These are phyloP conservation scores for Coreoperca whiteheadi DNA, from an alignment of 2,113 vertebrate species.

Conservation along the genomic window DNA sequence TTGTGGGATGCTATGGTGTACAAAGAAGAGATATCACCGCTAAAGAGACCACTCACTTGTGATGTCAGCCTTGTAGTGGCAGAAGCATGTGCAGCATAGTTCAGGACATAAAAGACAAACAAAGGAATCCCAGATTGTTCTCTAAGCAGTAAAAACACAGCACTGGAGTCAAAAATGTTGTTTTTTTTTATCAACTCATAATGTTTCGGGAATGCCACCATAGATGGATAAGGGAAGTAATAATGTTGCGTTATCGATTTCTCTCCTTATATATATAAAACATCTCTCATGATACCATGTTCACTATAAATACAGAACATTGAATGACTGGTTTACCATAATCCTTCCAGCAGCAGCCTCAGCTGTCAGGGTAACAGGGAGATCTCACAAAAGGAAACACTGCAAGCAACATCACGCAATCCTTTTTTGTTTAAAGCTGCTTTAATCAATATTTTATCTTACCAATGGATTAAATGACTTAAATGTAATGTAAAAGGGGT, in stretches of 20 bases:
- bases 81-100: background rate
- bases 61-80: constrained; percentile 18
- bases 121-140: background rate
- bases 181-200: constrained; percentile 2
- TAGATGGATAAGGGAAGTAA: background rate
- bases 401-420: background rate
- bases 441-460: too few species aligned
- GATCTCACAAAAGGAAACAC: too few species aligned
- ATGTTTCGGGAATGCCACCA: background rate
- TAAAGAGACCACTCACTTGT: background rate
- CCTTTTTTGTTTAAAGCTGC: background rate
- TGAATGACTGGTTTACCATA: constrained; percentile 20
- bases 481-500: background rate
- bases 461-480: background rate
- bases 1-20: constrained; percentile 27
- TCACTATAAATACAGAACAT: background rate
- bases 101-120: constrained; percentile 1
- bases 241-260: constrained; percentile 11
- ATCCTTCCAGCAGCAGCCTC: constrained; percentile 21
- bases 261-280: background rate
- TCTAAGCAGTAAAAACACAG: background rate
- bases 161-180: background rate
- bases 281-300: background rate
- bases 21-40: background rate
- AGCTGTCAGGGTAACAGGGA: background rate